Base-by-base conservation (phyloP, 2,113 vertebrate species). In the Heliornis fulica region DNA sequence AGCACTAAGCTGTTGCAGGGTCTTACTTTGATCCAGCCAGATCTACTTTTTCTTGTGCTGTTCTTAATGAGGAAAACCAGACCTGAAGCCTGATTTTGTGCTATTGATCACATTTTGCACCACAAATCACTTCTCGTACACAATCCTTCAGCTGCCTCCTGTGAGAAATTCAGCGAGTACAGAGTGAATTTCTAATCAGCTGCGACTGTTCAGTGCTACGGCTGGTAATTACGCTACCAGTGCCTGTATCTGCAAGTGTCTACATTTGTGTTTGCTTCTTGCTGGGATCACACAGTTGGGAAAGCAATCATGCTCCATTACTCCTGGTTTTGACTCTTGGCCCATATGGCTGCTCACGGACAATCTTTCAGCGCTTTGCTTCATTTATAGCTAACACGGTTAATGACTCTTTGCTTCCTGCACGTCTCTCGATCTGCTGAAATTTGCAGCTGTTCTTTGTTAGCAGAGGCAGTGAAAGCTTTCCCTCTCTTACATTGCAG, bases 121-220 rank as follows among this genome's bases (percentile, higher is more conserved):
- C 94, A 78, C 91, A 82, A 93, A 97, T 94, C 93, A 83, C 80
- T 65, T 45, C 83, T 83, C 1, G 1, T 41, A 22, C 64, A 43
- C 80, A 45, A 87, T 79, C 56, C 71, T 80, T 84, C 90, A 86
- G 86, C 78, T 87, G 78, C 82, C 95, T 93, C 94, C 95, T 81
- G 71, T 43, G 89, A 95, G 81, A 81, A 91, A 79, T 64, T 92
- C 70, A 32, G 92, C 15, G 13, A 63, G 81, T 60, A 81, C 50
- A 80, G 89, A 95, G 59, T 59, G 91, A 93, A 94, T 94, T 93
- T 92, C 94, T 92, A 88, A 92, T 97, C 92, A 89, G 92, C 65
- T 75, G 90, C 7, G 11, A 40, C 89, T 71, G 66, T 69, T 95
- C 80, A 77, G 92, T 7, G 12, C 89, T 64, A 50, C 1, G 46